These are phyloP conservation scores for Drosophila simulans DNA, from an alignment of 1,140 invertebrate genomes.

Conservation along the genomic window DNA sequence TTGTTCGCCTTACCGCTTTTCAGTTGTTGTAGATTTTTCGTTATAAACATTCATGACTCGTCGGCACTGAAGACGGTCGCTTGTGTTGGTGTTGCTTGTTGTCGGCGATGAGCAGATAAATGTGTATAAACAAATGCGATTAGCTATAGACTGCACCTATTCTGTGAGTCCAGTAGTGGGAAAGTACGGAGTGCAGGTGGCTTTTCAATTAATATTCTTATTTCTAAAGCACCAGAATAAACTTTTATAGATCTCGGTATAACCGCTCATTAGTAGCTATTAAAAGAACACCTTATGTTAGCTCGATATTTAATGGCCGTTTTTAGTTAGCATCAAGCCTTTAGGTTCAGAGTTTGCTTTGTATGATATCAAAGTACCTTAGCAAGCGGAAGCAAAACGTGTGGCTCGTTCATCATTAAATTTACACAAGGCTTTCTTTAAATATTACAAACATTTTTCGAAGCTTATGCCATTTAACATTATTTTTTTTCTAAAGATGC, in stretches of 20 bases:
- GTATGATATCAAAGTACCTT: not conserved
- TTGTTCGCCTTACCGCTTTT: slow-evolving; percentile 44
- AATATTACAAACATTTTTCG: not conserved
- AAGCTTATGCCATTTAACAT: not conserved
- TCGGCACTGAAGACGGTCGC: slow-evolving; percentile 72
- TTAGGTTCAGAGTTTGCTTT: not conserved
- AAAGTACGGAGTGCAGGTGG: slow-evolving; percentile 15
- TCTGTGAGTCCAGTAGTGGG: not conserved
- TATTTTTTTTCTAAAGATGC: not conserved
- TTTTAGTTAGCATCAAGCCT: not conserved
- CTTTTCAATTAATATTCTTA: slow-evolving; percentile 12
- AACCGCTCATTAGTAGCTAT: slow-evolving; percentile 1
- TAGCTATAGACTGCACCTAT: slow-evolving; percentile 22
- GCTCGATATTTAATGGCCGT: not conserved
- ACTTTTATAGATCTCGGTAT: slow-evolving; percentile 7
- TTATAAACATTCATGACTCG: slow-evolving; percentile 73
- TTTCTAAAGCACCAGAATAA: slow-evolving; percentile 17
- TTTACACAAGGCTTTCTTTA: not conserved
- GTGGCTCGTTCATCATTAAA: not conserved
- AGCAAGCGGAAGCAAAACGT: not conserved
- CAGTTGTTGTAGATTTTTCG: slow-evolving; percentile 54
- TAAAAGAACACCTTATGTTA: slow-evolving; percentile 5
- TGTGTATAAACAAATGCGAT: slow-evolving; percentile 33
- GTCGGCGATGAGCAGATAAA: slow-evolving; percentile 38
- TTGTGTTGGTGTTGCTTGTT: slow-evolving; percentile 46